These are phyloP conservation scores for Hexactinellida sp. DNA, from an alignment of 37 sponge, comb jelly and placozoan genomes.

Conservation along the genomic window DNA sequence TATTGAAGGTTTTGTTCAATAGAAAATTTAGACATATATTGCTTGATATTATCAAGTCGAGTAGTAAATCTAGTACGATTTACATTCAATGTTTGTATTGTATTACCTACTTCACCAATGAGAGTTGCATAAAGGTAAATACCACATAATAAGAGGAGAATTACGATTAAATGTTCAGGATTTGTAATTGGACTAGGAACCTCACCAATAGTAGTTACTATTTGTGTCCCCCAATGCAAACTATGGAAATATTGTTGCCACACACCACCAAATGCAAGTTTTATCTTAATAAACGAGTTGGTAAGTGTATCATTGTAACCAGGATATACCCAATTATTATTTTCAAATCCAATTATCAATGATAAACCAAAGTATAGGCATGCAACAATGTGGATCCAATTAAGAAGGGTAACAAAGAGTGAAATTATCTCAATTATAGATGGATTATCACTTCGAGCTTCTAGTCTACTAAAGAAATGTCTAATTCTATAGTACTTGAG, in stretches of 20 bases:
- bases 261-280: not conserved
- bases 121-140: not conserved
- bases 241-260: constrained; percentile 2
- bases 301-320: not conserved
- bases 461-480: not conserved
- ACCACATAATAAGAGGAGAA: not conserved
- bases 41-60: not conserved
- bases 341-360: not conserved
- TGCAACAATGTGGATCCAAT: constrained; percentile 1
- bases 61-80: constrained; percentile 7
- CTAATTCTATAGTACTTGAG: not conserved
- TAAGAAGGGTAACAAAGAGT: not conserved
- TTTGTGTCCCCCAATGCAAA: constrained; percentile 6
- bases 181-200: not conserved
- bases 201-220: constrained; percentile 4
- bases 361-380: not conserved
- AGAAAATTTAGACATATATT: not conserved
- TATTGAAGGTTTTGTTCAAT: not conserved
- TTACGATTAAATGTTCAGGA: not conserved
- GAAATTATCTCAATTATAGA: not conserved
- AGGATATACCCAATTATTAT: constrained; percentile 2
- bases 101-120: constrained; percentile 10
- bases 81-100: not conserved
- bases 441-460: constrained; percentile 6
- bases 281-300: not conserved